Base-by-base conservation (phyloP, 2,113 vertebrate species). In the Porphyrio hochstetteri region DNA sequence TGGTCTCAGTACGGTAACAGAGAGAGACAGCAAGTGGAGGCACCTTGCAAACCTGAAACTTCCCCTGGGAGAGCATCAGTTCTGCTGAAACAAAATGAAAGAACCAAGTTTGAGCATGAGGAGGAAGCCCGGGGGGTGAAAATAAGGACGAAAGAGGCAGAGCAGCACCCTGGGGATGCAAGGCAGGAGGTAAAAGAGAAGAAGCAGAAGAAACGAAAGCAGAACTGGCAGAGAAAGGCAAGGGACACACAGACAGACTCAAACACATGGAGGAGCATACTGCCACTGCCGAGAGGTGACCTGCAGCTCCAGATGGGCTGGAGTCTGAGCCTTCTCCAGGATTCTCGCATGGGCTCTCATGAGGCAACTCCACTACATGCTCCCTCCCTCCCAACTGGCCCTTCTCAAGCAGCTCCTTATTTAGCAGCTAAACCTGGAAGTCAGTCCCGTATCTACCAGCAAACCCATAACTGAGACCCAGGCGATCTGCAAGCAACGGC, bases 301-400 rank as follows among this genome's bases (percentile, higher is more conserved):
- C 48, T 74, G 50, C 38, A 77, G 28, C 60, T 52, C 63, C 36
- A 67, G 27, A 63, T 11, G 29, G 46, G 42, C 70, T 67, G 76
- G 27, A 59, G 15, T 16, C 57, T 0, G 0, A 60, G 44, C 29
- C 25, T 12, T 29, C 55, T 5, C 74, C 0, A 2, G 42, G 42
- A 50, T 67, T 68, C 11, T 36, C 44, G 29, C 40, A 67, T 11
- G 1, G 38, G 20, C 31, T n/a, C 29, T 40, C 42, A n/a, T 1
- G 1, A 50, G 23, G 27, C 12, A 48, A 5, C 21, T 16, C 52
- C 53, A 17, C 35, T 38, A 56, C 13, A 69, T 10, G 24, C 18
- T 81, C 27, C 75, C 23, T n/a, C 44, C 44, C 64, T 71, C 23
- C 48, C n/a, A 50, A 40, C 24, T 10, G 35, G 28, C 25, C 33